Evolutionary conservation across 2,113 vertebrate species (phyloP).

Genomic region (Tenrec ecaudatus): DNA sequence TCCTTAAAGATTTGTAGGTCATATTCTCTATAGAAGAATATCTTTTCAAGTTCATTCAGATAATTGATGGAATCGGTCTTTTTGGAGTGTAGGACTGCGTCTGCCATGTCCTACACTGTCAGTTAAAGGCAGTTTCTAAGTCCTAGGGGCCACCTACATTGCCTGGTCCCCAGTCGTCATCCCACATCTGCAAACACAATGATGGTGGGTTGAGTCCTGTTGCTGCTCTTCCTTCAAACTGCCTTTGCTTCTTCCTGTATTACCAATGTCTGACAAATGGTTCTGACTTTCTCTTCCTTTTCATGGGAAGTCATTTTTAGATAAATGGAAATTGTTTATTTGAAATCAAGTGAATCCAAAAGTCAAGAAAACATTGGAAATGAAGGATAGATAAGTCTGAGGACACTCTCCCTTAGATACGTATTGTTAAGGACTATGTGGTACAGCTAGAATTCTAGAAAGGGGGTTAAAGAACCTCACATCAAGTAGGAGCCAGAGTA

Average conservation of each 20-base stretch:
- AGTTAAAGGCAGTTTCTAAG: background rate
- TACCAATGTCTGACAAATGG: background rate
- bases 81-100: background rate
- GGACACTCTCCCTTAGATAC: background rate
- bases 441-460: background rate
- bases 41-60: background rate
- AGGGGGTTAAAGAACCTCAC: background rate
- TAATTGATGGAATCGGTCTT: background rate
- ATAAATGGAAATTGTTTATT: background rate
- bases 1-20: background rate
- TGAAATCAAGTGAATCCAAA: background rate
- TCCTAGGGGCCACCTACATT: background rate
- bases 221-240: background rate
- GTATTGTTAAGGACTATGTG: background rate
- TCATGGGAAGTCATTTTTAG: background rate
- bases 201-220: background rate
- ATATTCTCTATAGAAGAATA: background rate
- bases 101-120: background rate
- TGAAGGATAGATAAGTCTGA: background rate
- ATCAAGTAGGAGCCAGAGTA: background rate
- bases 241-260: constrained; percentile 1
- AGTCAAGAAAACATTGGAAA: background rate
- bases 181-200: background rate
- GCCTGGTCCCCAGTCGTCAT: background rate
- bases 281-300: background rate